Percentiles rank a stretch among this genome's conserved stretches.
Conservation (phyloP, 2,797 vertebrate genomes). For the Trematomus bernacchii region DNA sequence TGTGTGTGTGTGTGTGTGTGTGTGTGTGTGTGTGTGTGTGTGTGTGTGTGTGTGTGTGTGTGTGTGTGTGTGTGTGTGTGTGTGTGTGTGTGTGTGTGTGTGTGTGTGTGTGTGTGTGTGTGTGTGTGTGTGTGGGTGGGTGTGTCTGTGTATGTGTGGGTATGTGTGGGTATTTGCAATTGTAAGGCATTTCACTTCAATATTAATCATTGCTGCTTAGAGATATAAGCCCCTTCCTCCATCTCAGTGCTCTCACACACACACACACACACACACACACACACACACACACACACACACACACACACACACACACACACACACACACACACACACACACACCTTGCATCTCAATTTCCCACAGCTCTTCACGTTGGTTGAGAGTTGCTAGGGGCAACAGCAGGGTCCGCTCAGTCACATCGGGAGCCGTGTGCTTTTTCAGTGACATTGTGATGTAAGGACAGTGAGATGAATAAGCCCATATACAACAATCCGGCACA, state of each 20-base stretch:
- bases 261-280: conserved; percentile 24
- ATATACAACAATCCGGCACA: neutral
- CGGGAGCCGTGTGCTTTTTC: neutral
- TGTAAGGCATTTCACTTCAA: conserved; percentile 34
- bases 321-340: conserved; percentile 28
- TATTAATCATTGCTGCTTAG: conserved; percentile 52
- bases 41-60: neutral
- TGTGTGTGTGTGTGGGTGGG: too few relatives aligned
- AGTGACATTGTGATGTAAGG: conserved; percentile 1
- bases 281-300: conserved; percentile 29
- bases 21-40: too few relatives aligned
- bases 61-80: neutral
- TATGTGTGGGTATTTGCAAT: neutral
- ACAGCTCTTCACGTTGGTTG: conserved; percentile 26
- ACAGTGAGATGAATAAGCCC: neutral
- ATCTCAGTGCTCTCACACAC: conserved; percentile 21
- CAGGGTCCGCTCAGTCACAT: conserved; percentile 25
- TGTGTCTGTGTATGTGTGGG: too few relatives aligned
- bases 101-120: too few relatives aligned
- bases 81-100: too few relatives aligned
- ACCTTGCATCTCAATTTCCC: conserved; percentile 54
- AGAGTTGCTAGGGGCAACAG: conserved; percentile 68
- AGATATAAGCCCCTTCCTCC: conserved; percentile 23
- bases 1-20: too few relatives aligned
- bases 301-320: conserved; percentile 25